Conservation (phyloP, 2,888 invertebrate genomes). For the Macaria notata region DNA sequence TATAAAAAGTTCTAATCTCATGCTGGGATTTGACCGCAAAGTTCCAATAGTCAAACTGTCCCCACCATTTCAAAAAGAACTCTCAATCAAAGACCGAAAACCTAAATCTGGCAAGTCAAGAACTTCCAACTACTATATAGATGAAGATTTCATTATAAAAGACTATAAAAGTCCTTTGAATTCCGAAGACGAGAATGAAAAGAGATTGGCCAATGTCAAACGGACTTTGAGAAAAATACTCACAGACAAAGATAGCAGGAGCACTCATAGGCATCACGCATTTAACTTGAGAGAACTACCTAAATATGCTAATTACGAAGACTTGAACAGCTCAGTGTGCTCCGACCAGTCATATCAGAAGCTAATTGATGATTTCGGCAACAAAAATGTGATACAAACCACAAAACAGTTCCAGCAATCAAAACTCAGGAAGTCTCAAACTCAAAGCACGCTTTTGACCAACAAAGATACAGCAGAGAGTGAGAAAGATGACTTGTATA, state of each 20-base stretch:
- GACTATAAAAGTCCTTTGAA: conserved; percentile 53
- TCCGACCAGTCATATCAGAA: conserved; percentile 76
- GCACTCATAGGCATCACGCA: conserved; percentile 65
- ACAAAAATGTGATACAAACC: conserved; percentile 53
- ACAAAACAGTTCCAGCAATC: conserved; percentile 54
- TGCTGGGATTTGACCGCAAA: conserved; percentile 85
- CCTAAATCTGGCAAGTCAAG: conserved; percentile 58
- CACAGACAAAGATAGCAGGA: conserved; percentile 62
- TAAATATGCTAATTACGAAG: conserved; percentile 73
- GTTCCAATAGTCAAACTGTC: conserved; percentile 48
- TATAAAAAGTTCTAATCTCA: conserved; percentile 97
- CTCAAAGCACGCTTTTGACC: conserved; percentile 11
- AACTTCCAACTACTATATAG: conserved; percentile 66
- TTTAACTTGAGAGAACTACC: conserved; percentile 73
- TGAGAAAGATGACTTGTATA: conserved; percentile 48
- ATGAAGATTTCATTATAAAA: conserved; percentile 71
- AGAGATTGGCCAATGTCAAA: conserved; percentile 67
- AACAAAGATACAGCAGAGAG: conserved; percentile 10
- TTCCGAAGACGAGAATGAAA: conserved; percentile 66
- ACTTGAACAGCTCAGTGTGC: conserved; percentile 72
- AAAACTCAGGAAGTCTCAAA: conserved; percentile 21
- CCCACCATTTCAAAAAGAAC: conserved; percentile 63
- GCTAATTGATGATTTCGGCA: conserved; percentile 64
- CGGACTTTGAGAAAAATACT: conserved; percentile 65
- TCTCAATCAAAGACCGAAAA: conserved; percentile 58